Evolutionary conservation across 2,113 vertebrate genomes (phyloP).

Genomic region (Caranx ignobilis): DNA sequence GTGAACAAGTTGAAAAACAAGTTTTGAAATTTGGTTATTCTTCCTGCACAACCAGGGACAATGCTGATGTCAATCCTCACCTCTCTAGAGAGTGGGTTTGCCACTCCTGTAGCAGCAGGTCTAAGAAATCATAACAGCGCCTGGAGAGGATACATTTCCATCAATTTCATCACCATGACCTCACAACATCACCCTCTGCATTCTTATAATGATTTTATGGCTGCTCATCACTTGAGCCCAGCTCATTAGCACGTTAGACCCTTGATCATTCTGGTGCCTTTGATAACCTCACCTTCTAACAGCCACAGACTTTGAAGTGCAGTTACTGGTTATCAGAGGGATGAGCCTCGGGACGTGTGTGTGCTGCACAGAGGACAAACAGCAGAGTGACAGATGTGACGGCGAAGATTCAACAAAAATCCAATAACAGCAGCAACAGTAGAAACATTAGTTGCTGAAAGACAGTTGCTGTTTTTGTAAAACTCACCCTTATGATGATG

Average conservation of each 20-base stretch:
- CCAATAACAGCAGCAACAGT: background rate
- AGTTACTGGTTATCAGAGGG: constrained; percentile 97
- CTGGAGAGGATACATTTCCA: constrained; percentile 66
- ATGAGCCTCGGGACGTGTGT: constrained; percentile 97
- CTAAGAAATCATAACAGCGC: constrained; percentile 86
- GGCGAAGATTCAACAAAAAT: background rate
- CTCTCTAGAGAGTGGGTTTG: constrained; percentile 87
- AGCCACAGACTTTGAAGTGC: constrained; percentile 96
- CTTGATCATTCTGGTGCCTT: background rate
- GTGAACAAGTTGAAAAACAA: background rate
- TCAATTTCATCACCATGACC: background rate
- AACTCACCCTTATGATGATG: constrained; percentile 93
- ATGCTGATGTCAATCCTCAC: constrained; percentile 67
- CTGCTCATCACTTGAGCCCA: background rate
- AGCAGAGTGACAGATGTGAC: background rate
- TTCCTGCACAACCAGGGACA: background rate
- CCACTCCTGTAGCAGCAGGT: constrained; percentile 87
- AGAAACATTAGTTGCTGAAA: background rate
- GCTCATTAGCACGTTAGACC: background rate
- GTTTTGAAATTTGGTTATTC: background rate
- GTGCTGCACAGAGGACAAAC: constrained; percentile 84
- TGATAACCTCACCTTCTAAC: constrained; percentile 90
- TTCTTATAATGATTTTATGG: background rate
- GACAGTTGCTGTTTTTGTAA: background rate
- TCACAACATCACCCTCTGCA: background rate